These are phyloP conservation scores for Dynastes grantii DNA, from an alignment of 2,888 invertebrate genomes.

Conservation along the genomic window DNA sequence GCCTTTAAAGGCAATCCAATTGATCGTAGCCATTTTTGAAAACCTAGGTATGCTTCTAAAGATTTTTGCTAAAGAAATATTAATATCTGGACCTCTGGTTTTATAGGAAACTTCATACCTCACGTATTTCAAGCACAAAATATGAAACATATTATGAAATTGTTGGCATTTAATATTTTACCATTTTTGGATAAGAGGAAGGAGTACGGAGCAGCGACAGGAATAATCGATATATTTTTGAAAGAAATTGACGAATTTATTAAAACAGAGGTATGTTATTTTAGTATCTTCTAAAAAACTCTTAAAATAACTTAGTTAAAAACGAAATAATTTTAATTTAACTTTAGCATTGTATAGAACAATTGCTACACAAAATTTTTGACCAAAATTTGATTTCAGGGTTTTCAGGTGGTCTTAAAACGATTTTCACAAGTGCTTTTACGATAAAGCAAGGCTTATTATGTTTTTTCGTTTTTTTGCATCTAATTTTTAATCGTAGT, in stretches of 20 bases:
- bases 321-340: too few relatives aligned
- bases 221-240: conserved; percentile 35
- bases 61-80: neutral
- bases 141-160: conserved; percentile 25
- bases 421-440: too few relatives aligned
- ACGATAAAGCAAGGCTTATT: too few relatives aligned
- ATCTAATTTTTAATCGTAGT: too few relatives aligned
- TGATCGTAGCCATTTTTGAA: conserved; percentile 35
- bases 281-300: neutral
- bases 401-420: too few relatives aligned
- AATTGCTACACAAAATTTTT: too few relatives aligned
- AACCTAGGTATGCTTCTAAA: conserved; percentile 18
- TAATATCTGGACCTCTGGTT: neutral
- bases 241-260: conserved; percentile 45
- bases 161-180: conserved; percentile 49
- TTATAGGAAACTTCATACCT: neutral
- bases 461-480: too few relatives aligned
- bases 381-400: too few relatives aligned
- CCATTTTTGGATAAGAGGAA: conserved; percentile 40
- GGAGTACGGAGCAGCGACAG: conserved; percentile 24
- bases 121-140: neutral
- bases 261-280: conserved; percentile 38
- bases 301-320: neutral
- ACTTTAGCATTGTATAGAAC: too few relatives aligned
- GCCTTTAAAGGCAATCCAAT: neutral